Percentiles rank a stretch among this genome's conserved stretches.
These are phyloP conservation scores for Hyles vespertilio DNA, from an alignment of 1,140 invertebrate species.

Conservation along the genomic window DNA sequence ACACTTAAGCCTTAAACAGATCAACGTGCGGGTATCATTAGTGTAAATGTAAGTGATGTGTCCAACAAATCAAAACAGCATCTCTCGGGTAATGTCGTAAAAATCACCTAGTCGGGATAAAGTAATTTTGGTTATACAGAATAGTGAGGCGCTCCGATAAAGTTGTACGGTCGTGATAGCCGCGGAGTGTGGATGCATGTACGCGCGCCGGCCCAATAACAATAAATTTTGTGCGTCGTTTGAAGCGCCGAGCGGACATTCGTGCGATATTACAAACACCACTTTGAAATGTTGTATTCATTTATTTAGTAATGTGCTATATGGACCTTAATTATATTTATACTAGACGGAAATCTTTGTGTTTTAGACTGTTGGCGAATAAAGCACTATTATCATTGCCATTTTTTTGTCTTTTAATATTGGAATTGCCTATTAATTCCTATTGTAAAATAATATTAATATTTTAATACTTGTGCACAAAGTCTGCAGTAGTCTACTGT, in stretches of 20 bases:
- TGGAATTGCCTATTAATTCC: no score
- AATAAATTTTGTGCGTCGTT: constrained; percentile 70
- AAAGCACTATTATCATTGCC: no score
- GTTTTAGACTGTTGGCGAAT: no score
- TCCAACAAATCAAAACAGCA: constrained; percentile 23
- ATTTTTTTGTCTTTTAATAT: no score
- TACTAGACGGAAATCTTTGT: no score
- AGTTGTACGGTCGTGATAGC: constrained; percentile 68
- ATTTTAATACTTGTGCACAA: no score
- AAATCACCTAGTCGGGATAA: constrained; percentile 27
- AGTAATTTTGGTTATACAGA: constrained; percentile 43
- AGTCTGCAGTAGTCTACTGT: no score
- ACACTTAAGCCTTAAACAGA: neutral
- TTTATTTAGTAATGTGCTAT: no score
- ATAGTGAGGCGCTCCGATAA: constrained; percentile 62
- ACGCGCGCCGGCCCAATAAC: constrained; percentile 67
- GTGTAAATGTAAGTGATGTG: constrained; percentile 4
- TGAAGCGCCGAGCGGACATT: constrained; percentile 54
- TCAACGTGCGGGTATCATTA: constrained; percentile 1
- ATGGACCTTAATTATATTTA: no score
- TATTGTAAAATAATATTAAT: no score
- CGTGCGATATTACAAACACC: constrained; percentile 16
- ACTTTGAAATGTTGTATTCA: neutral
- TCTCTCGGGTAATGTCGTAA: constrained; percentile 24
- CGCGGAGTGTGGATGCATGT: constrained; percentile 73